phyloP scores from a whole-genome alignment of 2,113 vertebrate genomes.

The Nothocercus nigrocapillus region DNA sequence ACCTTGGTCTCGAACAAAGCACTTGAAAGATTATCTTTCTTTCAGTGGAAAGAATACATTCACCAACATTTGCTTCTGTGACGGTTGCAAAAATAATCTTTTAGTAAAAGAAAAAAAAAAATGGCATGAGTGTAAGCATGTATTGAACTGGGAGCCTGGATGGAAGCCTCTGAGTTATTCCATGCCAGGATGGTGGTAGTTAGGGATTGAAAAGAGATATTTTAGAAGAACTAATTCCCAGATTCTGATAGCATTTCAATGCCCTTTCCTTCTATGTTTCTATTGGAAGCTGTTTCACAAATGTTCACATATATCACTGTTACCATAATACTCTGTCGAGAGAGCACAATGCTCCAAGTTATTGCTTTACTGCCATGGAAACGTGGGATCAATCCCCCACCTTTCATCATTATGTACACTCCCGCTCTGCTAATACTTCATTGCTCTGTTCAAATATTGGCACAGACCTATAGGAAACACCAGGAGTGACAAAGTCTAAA shows the following conservation, averaged over 20 bases:
- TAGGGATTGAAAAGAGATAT: neutral
- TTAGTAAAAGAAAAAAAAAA: neutral
- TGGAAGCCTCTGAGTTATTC: neutral
- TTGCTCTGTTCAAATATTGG: neutral
- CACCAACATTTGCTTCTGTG: neutral
- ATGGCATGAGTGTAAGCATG: neutral
- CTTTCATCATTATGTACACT: neutral
- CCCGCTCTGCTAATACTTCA: neutral
- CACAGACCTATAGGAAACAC: neutral
- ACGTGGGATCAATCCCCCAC: neutral
- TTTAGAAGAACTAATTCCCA: neutral
- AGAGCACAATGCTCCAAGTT: neutral
- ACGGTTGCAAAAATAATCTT: neutral
- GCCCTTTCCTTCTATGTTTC: neutral
- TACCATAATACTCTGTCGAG: neutral
- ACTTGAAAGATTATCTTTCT: neutral
- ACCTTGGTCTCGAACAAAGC: neutral
- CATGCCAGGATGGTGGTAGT: neutral
- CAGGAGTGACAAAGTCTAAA: neutral
- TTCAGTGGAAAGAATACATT: neutral
- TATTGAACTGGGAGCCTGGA: neutral
- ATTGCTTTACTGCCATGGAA: neutral
- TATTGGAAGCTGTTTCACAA: neutral
- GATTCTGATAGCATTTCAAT: neutral
- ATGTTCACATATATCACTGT: neutral